A percentile compares a stretch with the other conserved stretches of the same genome.
Evolutionary conservation across 2,797 vertebrate genomes (phyloP).

Genomic region (Martes flavigula): DNA sequence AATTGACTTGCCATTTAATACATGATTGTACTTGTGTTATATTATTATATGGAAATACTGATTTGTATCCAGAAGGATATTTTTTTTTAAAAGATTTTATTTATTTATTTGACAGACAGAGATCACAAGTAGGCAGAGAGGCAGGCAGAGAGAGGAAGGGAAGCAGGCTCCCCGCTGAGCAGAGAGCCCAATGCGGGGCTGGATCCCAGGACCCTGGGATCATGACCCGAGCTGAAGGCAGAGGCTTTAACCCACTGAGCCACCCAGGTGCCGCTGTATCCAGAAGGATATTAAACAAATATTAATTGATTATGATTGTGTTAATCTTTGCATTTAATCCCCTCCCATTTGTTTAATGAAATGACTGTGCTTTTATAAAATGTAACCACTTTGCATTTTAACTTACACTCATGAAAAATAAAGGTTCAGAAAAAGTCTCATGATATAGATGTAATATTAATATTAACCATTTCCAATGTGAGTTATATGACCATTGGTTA

Average conservation of each 20-base stretch:
- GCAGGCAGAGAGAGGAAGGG: too few species aligned
- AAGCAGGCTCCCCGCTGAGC: too few species aligned
- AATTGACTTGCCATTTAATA: slow-evolving; percentile 68
- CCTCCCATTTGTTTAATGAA: slow-evolving; percentile 38
- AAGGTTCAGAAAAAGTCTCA: not conserved
- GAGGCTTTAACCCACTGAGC: too few species aligned
- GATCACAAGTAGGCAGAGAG: too few species aligned
- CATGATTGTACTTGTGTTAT: slow-evolving; percentile 44
- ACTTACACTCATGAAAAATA: slow-evolving; percentile 2
- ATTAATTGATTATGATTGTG: slow-evolving; percentile 68
- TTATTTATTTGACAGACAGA: too few species aligned
- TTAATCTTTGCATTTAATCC: slow-evolving; percentile 45
- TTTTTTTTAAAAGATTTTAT: not conserved
- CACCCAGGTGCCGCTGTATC: not conserved
- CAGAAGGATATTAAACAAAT: slow-evolving; percentile 40
- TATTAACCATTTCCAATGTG: not conserved
- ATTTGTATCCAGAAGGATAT: slow-evolving; percentile 19
- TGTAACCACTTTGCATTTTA: slow-evolving; percentile 18
- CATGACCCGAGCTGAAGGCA: too few species aligned
- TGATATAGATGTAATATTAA: not conserved
- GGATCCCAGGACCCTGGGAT: too few species aligned
- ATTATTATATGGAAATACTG: slow-evolving; percentile 59
- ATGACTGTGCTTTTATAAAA: slow-evolving; percentile 24
- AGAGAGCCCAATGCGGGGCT: too few species aligned
- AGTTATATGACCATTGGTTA: not conserved